A percentile compares a stretch with the other conserved stretches of the same genome.
Evolutionary conservation across 1,140 invertebrate genomes (phyloP).

Genomic region (Anastrepha obliqua): DNA sequence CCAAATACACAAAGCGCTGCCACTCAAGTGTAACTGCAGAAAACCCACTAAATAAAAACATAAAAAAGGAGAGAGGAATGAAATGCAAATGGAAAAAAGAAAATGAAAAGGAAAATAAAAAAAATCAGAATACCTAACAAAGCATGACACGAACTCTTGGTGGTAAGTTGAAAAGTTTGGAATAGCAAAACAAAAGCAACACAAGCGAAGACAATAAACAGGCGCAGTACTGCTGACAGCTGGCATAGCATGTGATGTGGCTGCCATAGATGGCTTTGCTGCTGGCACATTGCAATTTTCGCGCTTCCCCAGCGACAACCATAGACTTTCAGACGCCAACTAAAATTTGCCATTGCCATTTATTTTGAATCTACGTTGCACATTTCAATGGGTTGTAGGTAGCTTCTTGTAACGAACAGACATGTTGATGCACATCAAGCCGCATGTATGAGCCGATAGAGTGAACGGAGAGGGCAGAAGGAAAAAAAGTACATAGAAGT

Average conservation of each 20-base stretch:
- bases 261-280: background rate
- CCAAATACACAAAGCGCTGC: background rate
- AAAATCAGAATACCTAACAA: background rate
- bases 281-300: slow-evolving; percentile 11
- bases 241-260: slow-evolving; percentile 23
- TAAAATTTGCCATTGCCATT: background rate
- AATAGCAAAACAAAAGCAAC: background rate
- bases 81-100: background rate
- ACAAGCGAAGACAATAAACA: slow-evolving; percentile 31
- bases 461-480: background rate
- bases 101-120: background rate
- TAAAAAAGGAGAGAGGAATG: background rate
- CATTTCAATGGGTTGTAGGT: background rate
- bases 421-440: slow-evolving; percentile 27
- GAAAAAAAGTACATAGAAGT: too few species aligned
- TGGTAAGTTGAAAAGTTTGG: slow-evolving; percentile 4
- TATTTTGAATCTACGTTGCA: background rate
- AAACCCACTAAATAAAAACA: background rate
- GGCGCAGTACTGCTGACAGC: slow-evolving; percentile 8
- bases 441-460: background rate
- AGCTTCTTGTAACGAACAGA: background rate
- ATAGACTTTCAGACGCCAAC: background rate
- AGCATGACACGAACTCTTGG: background rate
- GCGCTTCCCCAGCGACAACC: background rate
- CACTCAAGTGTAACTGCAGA: slow-evolving; percentile 2